These are phyloP conservation scores for Dermolepida albohirtum DNA, from an alignment of 2,888 invertebrate species.

Conservation along the genomic window DNA sequence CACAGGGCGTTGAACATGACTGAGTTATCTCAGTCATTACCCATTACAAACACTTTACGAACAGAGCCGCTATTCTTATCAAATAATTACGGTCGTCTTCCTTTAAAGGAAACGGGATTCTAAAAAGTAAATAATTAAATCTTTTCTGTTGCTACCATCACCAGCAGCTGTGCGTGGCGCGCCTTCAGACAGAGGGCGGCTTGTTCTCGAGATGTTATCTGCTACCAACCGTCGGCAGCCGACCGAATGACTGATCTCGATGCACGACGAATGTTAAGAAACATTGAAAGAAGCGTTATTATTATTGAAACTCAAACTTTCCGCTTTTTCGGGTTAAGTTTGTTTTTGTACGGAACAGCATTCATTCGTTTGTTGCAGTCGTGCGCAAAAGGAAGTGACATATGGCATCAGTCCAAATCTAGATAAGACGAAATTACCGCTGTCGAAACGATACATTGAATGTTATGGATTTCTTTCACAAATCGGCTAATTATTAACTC, in stretches of 20 bases:
- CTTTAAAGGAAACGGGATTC: constrained; percentile 47
- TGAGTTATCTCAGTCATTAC: constrained; percentile 53
- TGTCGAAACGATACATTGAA: constrained; percentile 3
- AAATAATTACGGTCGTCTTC: constrained; percentile 51
- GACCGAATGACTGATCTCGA: constrained; percentile 49
- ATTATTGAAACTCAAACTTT: constrained; percentile 41
- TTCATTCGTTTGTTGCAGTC: constrained; percentile 15
- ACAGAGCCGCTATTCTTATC: constrained; percentile 54
- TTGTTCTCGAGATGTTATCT: constrained; percentile 52
- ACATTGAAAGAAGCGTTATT: constrained; percentile 45
- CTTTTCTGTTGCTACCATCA: constrained; percentile 50
- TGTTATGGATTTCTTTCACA: constrained; percentile 2
- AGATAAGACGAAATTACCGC: constrained; percentile 14
- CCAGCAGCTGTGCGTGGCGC: constrained; percentile 50
- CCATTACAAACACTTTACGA: constrained; percentile 54
- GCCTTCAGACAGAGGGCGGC: constrained; percentile 49
- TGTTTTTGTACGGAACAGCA: constrained; percentile 34
- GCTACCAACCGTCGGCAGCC: constrained; percentile 45
- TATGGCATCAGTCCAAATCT: constrained; percentile 26
- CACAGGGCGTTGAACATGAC: constrained; percentile 47
- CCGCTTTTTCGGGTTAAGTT: constrained; percentile 41
- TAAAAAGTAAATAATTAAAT: constrained; percentile 52
- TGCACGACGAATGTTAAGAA: constrained; percentile 41
- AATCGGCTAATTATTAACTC: constrained; percentile 4
- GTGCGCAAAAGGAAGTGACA: constrained; percentile 20